Evolutionary conservation across 2,113 vertebrate genomes (phyloP).

Genomic region (Anolis carolinensis): DNA sequence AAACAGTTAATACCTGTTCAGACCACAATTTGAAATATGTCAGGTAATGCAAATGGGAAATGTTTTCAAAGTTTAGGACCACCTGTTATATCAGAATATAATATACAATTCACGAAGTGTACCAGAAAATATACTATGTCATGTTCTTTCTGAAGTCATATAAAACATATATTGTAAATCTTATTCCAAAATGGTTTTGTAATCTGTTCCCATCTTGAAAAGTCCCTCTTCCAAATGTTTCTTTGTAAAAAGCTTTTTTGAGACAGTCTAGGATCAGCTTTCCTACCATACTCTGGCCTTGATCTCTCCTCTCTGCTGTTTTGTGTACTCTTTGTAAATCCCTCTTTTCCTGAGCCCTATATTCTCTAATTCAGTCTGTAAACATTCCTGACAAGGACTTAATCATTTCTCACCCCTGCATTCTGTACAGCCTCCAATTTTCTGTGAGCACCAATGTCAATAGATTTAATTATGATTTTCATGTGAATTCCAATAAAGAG

Average conservation of each 20-base stretch:
- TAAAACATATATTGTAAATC: background rate
- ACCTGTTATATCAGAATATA: background rate
- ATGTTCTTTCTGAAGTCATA: background rate
- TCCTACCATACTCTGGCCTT: background rate
- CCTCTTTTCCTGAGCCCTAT: background rate
- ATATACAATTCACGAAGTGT: background rate
- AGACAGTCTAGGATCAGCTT: background rate
- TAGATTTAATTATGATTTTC: background rate
- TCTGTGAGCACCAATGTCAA: background rate
- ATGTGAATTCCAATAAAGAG: background rate
- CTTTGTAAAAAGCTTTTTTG: background rate
- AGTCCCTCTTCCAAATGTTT: background rate
- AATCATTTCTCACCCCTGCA: background rate
- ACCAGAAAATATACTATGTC: background rate
- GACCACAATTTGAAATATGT: background rate
- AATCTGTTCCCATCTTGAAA: background rate
- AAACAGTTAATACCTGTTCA: background rate
- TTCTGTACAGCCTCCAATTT: background rate
- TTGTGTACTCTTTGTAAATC: background rate
- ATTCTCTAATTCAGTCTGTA: background rate
- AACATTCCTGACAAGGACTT: background rate
- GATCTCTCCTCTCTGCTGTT: background rate
- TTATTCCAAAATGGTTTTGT: background rate
- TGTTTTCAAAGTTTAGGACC: background rate
- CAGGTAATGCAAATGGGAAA: background rate